These are phyloP conservation scores for Bettongia penicillata DNA, from an alignment of 2,113 vertebrate genomes.

Conservation along the genomic window DNA sequence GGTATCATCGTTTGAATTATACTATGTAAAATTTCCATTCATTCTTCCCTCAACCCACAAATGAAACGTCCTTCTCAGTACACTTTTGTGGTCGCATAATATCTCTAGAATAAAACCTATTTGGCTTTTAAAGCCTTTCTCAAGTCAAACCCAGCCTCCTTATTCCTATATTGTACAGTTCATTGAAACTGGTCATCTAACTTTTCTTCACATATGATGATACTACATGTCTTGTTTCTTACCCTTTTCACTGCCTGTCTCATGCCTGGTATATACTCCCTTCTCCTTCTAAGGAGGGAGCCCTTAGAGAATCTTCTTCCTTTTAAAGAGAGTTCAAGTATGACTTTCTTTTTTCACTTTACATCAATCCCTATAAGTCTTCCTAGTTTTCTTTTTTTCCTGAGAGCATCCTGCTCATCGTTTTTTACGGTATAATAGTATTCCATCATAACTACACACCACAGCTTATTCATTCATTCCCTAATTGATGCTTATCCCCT, in stretches of 20 bases:
- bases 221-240: background rate
- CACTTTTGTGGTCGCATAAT: background rate
- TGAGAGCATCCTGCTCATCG: no score
- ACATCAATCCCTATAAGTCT: no score
- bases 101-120: background rate
- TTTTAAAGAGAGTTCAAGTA: background rate
- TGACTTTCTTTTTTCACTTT: background rate
- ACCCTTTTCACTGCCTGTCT: background rate
- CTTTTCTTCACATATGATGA: background rate
- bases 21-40: background rate
- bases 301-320: background rate
- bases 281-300: no score
- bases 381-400: no score
- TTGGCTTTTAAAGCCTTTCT: background rate
- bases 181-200: background rate
- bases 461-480: no score
- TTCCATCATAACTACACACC: no score
- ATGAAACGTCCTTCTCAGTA: background rate
- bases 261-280: background rate
- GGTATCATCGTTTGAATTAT: background rate
- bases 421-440: no score
- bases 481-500: no score
- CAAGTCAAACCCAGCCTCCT: background rate
- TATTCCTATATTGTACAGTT: background rate
- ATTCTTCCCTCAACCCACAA: background rate